Base-by-base conservation (phyloP, 2,888 invertebrate species). In the Cantharis rustica region DNA sequence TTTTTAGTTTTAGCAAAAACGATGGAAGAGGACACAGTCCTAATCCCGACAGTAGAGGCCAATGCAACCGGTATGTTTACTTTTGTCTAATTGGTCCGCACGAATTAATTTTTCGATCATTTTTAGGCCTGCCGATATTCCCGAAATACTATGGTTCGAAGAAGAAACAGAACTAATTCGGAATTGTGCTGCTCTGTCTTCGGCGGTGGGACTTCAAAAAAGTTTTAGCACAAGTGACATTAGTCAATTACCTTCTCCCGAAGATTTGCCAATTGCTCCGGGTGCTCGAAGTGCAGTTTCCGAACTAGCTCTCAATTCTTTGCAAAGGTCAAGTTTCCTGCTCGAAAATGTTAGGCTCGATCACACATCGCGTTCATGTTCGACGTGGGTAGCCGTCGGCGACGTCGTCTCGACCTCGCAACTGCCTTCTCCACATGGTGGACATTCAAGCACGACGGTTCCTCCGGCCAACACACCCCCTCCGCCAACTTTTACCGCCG, bases 381-480 rank as follows among this genome's bases (percentile, higher is more conserved):
- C 95, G 80, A 96, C 95, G 0, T 96, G 96, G 95, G 96, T 95
- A 0, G 95, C 93, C 80, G 95, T 95, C 2, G 96, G 96, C 0
- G 93, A 94, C 84, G 89, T 93, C 23, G 91, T 91, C 1, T 92
- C 92, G 71, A 95, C 95, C 0, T 95, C 95, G 0, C 95, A 95
- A 86, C 87, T 96, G 80, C 96, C 96, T 1, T 95, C 95, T 1
- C 95, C 95, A 0, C 95, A 95, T 85, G 92, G 92, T n/a, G 91
- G 91, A 11, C 89, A 88, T 69, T 87, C 89, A 9, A 83, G 82
- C 26, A 81, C 82, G 0, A 73, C 81, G 17, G 72, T 71, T 70
- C 79, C 86, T 80, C 79, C 87, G 80, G 81, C 89, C 80, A 83
- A 86, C 83, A 83, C 85, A 75, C 89, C 89, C 13, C 89, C 90